Evolutionary conservation across 2,113 vertebrate genomes (phyloP), one percentile per base, ranked within the genome.

Genomic region (Cebidichthys violaceus): DNA sequence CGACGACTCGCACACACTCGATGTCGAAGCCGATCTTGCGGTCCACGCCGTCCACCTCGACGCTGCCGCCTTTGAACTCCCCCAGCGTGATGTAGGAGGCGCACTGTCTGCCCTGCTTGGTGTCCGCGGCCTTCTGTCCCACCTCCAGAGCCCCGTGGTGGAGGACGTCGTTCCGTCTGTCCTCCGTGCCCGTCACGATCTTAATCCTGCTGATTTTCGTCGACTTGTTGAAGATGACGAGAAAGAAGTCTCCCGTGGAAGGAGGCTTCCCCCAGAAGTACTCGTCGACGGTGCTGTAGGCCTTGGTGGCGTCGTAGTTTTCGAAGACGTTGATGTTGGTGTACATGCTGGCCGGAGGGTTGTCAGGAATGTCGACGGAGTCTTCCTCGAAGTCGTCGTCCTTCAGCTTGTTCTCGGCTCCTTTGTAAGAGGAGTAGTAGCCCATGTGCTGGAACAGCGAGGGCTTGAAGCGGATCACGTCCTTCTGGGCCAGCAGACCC

Each of bases 371-470:
- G 85, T 99, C 98, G 60, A 98, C 94, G 1, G 96, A 96, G 82
- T 99, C 98, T 60, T 99, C 98, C 92, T 99, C 98, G 78, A 99
- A 99, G 89, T 99, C 98, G 37, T 99, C 98, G 73, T 99, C 98
- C 85, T 99, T 99, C 76, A 99, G 92, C 75, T 99, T 99, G 90
- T 99, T 99, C 89, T 99, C 98, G 0, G 96, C 96, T 29, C 98
- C 98, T 89, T 97, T 99, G 79, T 97, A 99, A 2, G 98, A 99
- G 0, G 98, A 99, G 78, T 99, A 99, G 93, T 99, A 99, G 75
- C 98, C 98, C 97, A 99, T 99, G 90, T 99, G 98, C 84, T 99
- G 98, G 90, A 99, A 99, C 61, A 99, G 95, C 33, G 98, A 99
- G 67, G 98, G 98, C 90, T 99, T 99, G 92, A 99, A 99, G 76